Evolutionary conservation across 2,888 invertebrate genomes (phyloP).

Genomic region (Lepidocyrtoides sp.): DNA sequence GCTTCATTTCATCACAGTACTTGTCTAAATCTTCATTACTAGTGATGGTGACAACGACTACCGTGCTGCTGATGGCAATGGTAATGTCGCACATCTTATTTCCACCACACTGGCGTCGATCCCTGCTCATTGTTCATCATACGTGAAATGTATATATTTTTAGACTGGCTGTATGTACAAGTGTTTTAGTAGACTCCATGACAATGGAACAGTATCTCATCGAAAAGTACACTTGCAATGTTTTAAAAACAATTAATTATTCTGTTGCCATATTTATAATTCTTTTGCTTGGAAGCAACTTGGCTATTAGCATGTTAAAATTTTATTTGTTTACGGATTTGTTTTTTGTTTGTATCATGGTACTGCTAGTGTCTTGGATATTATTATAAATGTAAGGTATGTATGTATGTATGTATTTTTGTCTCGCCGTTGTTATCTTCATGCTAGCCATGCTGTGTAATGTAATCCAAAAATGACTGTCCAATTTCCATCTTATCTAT

Average conservation of each 20-base stretch:
- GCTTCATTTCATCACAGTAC: slow-evolving; percentile 74
- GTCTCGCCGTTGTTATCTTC: neutral
- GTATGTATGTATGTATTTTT: too few relatives aligned
- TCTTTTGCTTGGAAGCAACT: too few relatives aligned
- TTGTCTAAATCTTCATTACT: slow-evolving; percentile 37
- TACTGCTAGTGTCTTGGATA: neutral
- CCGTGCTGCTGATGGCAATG: slow-evolving; percentile 34
- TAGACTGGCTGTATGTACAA: too few relatives aligned
- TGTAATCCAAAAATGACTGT: slow-evolving; percentile 20
- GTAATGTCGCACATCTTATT: slow-evolving; percentile 41
- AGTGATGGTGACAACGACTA: slow-evolving; percentile 3
- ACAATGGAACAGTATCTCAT: too few relatives aligned
- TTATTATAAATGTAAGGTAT: too few relatives aligned
- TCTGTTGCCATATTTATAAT: neutral
- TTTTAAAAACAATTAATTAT: slow-evolving; percentile 43
- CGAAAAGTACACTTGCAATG: neutral
- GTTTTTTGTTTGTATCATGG: too few relatives aligned
- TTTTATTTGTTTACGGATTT: neutral
- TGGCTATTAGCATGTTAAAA: neutral
- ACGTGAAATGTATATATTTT: too few relatives aligned
- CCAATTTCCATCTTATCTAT: slow-evolving; percentile 19
- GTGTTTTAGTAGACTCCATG: too few relatives aligned
- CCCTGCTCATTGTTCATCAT: neutral
- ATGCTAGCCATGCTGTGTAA: neutral
- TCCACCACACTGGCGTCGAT: slow-evolving; percentile 39